These are phyloP conservation scores for Phrynosoma blainvillii DNA, from an alignment of 2,113 vertebrate species.

Conservation along the genomic window DNA sequence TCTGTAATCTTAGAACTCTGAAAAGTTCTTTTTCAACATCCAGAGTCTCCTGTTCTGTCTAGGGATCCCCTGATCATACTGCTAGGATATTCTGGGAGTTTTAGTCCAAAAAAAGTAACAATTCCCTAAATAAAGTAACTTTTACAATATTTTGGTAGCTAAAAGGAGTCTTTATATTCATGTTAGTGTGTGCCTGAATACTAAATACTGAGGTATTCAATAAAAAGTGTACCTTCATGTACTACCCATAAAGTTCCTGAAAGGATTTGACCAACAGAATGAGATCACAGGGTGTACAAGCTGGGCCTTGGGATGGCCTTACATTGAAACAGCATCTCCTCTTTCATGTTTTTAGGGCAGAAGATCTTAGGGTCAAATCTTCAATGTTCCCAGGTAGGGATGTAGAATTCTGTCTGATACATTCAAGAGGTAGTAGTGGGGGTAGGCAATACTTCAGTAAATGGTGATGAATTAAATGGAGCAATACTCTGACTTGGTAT, in stretches of 20 bases:
- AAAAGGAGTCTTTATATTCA: neutral
- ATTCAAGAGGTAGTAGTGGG: neutral
- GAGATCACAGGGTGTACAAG: neutral
- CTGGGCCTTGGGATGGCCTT: neutral
- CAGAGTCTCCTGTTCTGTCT: neutral
- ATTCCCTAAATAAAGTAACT: neutral
- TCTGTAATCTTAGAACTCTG: neutral
- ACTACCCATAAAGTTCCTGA: neutral
- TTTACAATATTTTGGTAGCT: neutral
- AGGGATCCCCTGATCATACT: neutral
- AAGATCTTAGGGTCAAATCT: no score
- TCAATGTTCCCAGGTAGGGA: no score
- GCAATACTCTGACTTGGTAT: neutral
- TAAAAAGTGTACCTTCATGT: neutral
- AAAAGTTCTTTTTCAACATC: no score
- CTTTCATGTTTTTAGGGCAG: neutral
- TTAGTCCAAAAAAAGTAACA: neutral
- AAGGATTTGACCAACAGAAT: neutral
- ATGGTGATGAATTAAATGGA: neutral
- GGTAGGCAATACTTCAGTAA: no score
- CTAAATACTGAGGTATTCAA: neutral
- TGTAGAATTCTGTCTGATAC: no score
- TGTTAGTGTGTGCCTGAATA: neutral
- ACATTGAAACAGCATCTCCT: neutral
- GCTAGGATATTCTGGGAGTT: neutral